Evolutionary conservation across 1,140 invertebrate genomes (phyloP), one percentile per base, ranked within the genome.

Genomic region (Ostrea denselamellosa): DNA sequence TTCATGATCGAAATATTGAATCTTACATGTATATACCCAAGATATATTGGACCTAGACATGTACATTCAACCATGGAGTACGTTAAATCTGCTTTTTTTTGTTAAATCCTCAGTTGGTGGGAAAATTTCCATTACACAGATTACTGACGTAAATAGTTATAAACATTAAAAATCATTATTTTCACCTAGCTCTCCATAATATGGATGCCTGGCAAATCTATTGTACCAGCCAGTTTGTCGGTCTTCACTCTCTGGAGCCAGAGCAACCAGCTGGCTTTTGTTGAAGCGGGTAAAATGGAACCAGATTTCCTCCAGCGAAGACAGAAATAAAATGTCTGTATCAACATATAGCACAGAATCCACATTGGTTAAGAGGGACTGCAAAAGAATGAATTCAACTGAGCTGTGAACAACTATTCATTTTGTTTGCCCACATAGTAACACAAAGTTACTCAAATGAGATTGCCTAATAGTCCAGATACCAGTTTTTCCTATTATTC

Each of bases 151-250:
- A 44, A 44, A 44, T 44, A 44, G 34, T 44, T 44, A 44, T 44
- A 44, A 44, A 44, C 1, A 2, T 1, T 44, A 1, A 1, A 44
- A 68, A 44, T 62, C 12, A 85, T n/a, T 12, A 12, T 77, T 92
- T 89, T 94, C 95, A 97, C 97, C 97, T 93, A 98, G 95, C 94
- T 96, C 96, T 90, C 97, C 97, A 96, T 98, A 98, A 95, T 97
- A 99, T 0, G 98, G 98, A 96, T 99, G 98, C 90, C 97, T 97
- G 0, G 98, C 98, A 96, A 99, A 99, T 90, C 98, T 95, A 91
- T 98, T 98, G 94, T 99, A 99, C 98, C 98, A 99, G 2, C 98
- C 98, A 65, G 97, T 97, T 92, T 97, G 97, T 17, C 96, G 96
- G 94, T 98, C 98, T 94, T 99, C 98, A 95, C 98, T 97, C 95